A percentile compares a stretch with the other conserved stretches of the same genome.
These are phyloP conservation scores for Phalanger gymnotis DNA, from an alignment of 2,797 vertebrate species.

Conservation along the genomic window DNA sequence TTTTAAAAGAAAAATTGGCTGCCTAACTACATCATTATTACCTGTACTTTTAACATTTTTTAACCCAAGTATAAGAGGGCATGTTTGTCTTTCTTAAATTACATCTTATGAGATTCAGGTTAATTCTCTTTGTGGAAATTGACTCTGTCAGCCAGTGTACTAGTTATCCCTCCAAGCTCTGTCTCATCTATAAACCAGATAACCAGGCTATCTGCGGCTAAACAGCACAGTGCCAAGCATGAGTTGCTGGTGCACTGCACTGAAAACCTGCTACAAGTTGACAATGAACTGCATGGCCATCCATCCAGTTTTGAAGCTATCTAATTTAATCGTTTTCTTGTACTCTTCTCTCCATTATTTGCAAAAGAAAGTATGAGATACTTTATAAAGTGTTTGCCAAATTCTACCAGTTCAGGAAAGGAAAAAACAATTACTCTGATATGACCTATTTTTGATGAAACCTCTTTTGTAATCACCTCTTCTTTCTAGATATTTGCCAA, in stretches of 20 bases:
- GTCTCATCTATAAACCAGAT: not conserved
- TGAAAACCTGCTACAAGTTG: not conserved
- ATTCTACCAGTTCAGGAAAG: not conserved
- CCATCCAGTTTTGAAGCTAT: not conserved
- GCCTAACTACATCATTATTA: not conserved
- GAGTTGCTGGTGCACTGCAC: not conserved
- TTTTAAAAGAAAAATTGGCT: not conserved
- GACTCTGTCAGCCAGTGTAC: not conserved
- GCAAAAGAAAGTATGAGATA: not conserved
- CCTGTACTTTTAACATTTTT: too few species aligned
- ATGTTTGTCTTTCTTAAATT: not conserved
- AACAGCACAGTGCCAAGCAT: not conserved
- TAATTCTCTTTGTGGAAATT: not conserved
- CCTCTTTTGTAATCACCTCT: not conserved
- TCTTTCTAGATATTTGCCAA: not conserved
- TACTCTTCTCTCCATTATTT: not conserved
- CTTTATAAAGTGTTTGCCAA: not conserved
- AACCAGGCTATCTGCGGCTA: not conserved
- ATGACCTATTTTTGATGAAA: not conserved
- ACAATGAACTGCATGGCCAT: not conserved
- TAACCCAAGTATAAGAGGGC: not conserved
- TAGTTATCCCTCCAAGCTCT: not conserved
- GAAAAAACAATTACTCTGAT: not conserved
- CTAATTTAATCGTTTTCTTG: not conserved
- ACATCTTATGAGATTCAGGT: not conserved